These are phyloP conservation scores for Lepisosteus osseus DNA, from an alignment of 2,113 vertebrate genomes.

Conservation along the genomic window DNA sequence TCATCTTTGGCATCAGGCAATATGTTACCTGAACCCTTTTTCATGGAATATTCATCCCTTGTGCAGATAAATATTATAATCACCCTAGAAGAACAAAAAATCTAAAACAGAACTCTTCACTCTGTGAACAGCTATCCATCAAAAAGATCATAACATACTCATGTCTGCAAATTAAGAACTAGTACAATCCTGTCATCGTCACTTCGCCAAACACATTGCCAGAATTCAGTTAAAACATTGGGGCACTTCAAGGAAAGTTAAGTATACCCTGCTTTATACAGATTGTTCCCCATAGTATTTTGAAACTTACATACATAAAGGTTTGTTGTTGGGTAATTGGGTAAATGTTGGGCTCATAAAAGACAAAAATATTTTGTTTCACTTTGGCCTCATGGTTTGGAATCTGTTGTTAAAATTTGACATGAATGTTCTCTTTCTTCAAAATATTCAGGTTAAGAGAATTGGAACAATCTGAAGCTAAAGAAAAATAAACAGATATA, in stretches of 20 bases:
- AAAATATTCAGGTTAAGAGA: too few species aligned
- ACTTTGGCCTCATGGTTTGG: too few species aligned
- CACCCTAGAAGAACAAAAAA: neutral
- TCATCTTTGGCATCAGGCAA: slow-evolving; percentile 35
- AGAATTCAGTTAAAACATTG: neutral
- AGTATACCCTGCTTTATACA: neutral
- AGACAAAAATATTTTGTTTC: too few species aligned
- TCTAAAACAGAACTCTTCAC: neutral
- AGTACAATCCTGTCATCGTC: neutral
- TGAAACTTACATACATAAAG: too few species aligned
- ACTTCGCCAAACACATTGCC: neutral
- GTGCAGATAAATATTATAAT: neutral
- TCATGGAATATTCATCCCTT: neutral
- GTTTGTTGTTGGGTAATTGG: too few species aligned
- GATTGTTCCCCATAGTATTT: too few species aligned
- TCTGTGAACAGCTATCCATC: slow-evolving; percentile 8
- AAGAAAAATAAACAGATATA: too few species aligned
- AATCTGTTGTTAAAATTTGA: too few species aligned
- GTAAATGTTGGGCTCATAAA: too few species aligned
- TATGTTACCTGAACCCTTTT: slow-evolving; percentile 31
- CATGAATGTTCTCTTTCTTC: too few species aligned
- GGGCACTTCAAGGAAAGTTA: neutral
- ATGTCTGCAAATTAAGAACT: neutral
- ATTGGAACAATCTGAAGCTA: too few species aligned
- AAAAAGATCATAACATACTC: neutral